Conservation (phyloP, 2,888 invertebrate genomes). For the Pachliopta kotzebuea region DNA sequence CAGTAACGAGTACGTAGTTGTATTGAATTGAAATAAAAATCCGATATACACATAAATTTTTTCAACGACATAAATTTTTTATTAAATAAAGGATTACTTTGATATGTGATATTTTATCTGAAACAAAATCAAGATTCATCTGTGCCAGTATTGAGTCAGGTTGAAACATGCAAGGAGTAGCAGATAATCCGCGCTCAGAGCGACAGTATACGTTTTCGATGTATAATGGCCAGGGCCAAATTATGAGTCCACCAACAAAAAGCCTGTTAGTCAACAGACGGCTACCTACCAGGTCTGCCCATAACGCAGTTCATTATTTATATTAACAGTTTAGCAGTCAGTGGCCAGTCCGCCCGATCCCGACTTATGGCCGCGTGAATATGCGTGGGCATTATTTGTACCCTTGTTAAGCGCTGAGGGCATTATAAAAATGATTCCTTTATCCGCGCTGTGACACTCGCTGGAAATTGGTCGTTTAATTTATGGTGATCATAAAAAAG, state of each 20-base stretch:
- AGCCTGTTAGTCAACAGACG: conserved; percentile 73
- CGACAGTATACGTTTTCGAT: conserved; percentile 26
- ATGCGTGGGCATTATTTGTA: conserved; percentile 79
- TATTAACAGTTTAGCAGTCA: conserved; percentile 80
- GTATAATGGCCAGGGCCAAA: conserved; percentile 40
- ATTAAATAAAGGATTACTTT: conserved; percentile 12
- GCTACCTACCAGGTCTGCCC: conserved; percentile 68
- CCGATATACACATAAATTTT: no score
- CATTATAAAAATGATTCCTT: conserved; percentile 81
- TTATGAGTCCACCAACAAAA: conserved; percentile 64
- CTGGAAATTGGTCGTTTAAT: conserved; percentile 78
- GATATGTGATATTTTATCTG: conserved; percentile 21
- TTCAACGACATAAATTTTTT: not conserved
- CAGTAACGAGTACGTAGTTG: no score
- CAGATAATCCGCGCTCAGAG: conserved; percentile 34
- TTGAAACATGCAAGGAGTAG: conserved; percentile 27
- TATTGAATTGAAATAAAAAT: no score
- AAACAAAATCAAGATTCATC: conserved; percentile 25
- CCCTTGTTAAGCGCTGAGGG: conserved; percentile 79
- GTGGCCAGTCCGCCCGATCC: conserved; percentile 66
- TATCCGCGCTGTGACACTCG: conserved; percentile 78
- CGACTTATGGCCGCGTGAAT: conserved; percentile 77
- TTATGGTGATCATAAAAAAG: conserved; percentile 78
- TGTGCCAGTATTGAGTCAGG: conserved; percentile 28
- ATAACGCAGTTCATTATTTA: conserved; percentile 80